Evolutionary conservation across 2,113 vertebrate species (phyloP).

Genomic region (Dryoscopus gambensis): DNA sequence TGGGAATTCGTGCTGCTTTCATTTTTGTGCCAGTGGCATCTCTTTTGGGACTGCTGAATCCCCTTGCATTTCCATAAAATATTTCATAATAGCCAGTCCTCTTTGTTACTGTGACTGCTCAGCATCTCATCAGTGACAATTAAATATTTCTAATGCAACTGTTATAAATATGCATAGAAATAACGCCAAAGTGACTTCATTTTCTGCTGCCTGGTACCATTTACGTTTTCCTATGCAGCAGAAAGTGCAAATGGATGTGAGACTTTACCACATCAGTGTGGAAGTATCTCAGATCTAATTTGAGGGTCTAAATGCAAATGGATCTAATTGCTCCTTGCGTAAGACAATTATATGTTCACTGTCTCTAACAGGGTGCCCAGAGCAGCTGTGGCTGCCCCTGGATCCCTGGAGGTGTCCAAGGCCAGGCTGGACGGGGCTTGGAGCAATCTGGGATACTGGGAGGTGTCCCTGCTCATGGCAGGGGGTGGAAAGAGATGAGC

Average conservation of each 20-base stretch:
- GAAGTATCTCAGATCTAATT: neutral
- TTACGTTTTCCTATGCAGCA: neutral
- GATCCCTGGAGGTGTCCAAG: neutral
- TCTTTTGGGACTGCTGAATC: neutral
- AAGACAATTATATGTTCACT: neutral
- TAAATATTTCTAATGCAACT: neutral
- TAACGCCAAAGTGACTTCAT: neutral
- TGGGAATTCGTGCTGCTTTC: neutral
- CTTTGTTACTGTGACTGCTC: neutral
- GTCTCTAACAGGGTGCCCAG: neutral
- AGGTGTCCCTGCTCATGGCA: neutral
- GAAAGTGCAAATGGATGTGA: neutral
- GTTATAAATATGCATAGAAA: neutral
- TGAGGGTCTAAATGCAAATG: neutral
- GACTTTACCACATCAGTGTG: neutral
- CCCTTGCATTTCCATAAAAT: neutral
- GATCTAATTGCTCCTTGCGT: neutral
- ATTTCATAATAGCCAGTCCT: neutral
- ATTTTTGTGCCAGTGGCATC: neutral
- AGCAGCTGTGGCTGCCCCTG: neutral
- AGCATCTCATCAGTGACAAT: neutral
- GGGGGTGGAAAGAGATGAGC: neutral
- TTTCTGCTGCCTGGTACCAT: neutral
- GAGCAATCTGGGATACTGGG: accelerated
- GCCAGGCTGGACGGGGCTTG: neutral